Conservation (phyloP, 1,140 invertebrate species). For the Brachionus plicatilis region DNA sequence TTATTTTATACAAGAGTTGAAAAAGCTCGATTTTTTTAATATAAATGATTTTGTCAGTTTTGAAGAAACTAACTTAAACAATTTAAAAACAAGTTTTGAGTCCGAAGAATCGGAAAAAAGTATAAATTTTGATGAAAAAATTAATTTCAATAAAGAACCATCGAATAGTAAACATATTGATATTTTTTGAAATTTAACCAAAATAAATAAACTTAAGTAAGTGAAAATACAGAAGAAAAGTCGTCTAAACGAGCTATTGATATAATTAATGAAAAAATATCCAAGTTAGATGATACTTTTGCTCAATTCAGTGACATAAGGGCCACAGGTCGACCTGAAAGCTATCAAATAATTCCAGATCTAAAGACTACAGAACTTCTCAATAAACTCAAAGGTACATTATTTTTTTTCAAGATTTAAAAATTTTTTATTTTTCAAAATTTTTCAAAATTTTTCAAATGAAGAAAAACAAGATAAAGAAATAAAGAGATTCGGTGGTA, state of each 20-base stretch:
- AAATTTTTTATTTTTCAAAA: not conserved
- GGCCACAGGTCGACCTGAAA: not conserved
- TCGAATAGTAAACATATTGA: not conserved
- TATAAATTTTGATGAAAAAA: not conserved
- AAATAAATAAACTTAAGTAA: not conserved
- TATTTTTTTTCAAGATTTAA: too few relatives aligned
- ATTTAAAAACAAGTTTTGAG: not conserved
- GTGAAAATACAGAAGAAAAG: not conserved
- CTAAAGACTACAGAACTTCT: not conserved
- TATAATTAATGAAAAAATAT: slow-evolving; percentile 31
- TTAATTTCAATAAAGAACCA: not conserved
- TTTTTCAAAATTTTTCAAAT: not conserved
- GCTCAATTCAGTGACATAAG: not conserved
- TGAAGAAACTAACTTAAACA: slow-evolving; percentile 19
- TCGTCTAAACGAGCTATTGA: not conserved
- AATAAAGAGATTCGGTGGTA: not conserved
- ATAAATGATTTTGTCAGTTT: not conserved
- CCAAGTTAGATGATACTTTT: not conserved
- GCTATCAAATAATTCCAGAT: slow-evolving; percentile 19
- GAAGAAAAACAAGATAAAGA: slow-evolving; percentile 11
- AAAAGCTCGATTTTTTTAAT: slow-evolving; percentile 29
- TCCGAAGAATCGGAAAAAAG: not conserved
- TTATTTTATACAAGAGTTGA: slow-evolving; percentile 10
- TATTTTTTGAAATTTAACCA: not conserved
- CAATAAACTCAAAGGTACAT: not conserved